phyloP scores from a whole-genome alignment of 2,113 vertebrate species.

The Pomatostomus ruficeps region DNA sequence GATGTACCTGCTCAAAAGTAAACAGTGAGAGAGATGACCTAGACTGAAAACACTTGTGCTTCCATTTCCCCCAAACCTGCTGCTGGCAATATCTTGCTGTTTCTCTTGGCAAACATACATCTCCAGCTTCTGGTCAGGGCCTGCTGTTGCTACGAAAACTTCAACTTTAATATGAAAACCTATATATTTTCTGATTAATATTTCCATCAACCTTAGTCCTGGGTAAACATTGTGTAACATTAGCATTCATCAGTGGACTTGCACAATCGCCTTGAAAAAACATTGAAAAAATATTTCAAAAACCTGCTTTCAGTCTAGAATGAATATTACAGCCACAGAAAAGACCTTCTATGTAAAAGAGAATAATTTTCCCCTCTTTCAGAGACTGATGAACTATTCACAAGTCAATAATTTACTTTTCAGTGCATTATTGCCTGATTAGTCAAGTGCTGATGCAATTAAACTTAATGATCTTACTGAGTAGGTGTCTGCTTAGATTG shows the following conservation, averaged over 20 bases:
- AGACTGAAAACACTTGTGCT: background rate
- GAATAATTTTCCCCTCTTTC: background rate
- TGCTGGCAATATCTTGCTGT: background rate
- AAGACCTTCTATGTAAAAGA: background rate
- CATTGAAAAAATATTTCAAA: background rate
- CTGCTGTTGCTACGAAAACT: background rate
- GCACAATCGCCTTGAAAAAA: background rate
- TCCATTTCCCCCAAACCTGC: background rate
- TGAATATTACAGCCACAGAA: background rate
- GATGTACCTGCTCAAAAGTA: background rate
- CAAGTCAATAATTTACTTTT: background rate
- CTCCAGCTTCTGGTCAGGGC: background rate
- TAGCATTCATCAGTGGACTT: background rate
- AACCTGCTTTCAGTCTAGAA: background rate
- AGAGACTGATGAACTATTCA: background rate
- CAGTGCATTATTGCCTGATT: background rate
- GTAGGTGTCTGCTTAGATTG: background rate
- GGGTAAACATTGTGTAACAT: background rate
- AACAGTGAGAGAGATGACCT: background rate
- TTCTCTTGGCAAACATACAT: background rate
- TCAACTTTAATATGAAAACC: background rate
- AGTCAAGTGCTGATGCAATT: background rate
- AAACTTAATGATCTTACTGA: background rate
- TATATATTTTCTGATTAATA: slow-evolving; percentile 9
- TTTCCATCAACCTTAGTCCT: background rate